Base-by-base conservation (phyloP, 2,113 vertebrate species). In the Tretioscincus oriximinensis region DNA sequence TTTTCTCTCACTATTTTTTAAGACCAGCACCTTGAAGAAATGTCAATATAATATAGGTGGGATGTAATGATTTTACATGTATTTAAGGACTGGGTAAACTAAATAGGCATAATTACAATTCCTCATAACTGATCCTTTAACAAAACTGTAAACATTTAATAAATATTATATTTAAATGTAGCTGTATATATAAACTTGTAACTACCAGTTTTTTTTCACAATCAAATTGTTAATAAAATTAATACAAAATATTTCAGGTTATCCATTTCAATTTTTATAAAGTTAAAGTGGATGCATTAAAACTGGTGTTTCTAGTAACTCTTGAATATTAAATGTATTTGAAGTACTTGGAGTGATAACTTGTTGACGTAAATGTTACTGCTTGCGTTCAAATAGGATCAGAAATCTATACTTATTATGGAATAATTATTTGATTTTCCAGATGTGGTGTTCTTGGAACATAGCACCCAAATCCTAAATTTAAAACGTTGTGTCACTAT, bases 81-180 rank as follows among this genome's bases (percentile, higher is more conserved):
- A 67, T 49, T 31, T 51, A 78, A 29, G 21, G 78, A 9, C 8
- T 26, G 73, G 63, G 18, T 24, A 61, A 72, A 72, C 49, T 31
- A 24, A 18, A 28, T 45, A 21, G 31, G n/a, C 61, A 60, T 45
- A 28, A 68, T 71, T 71, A 26, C 16, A 68, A n/a, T 47, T 71
- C 63, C 28, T 72, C 58, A 72, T 45, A 41, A 47, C 54, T 26
- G n/a, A 73, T 80, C 22, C 70, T 79, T 78, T 69, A 61, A 47
- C 31, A 61, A 58, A 61, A 20, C 49, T 81, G 35, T 58, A 63
- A 64, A 14, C 9, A 49, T 66, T 72, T 49, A 49, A 22, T 64
- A 29, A 54, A 14, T 51, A 20, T 28, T 80, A 63, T 79, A 54
- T 75, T 71, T 31, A 47, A n/a, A 58, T 54, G 24, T 66, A 58